Conservation (phyloP, 2,888 invertebrate genomes). For the Callosobruchus maculatus region DNA sequence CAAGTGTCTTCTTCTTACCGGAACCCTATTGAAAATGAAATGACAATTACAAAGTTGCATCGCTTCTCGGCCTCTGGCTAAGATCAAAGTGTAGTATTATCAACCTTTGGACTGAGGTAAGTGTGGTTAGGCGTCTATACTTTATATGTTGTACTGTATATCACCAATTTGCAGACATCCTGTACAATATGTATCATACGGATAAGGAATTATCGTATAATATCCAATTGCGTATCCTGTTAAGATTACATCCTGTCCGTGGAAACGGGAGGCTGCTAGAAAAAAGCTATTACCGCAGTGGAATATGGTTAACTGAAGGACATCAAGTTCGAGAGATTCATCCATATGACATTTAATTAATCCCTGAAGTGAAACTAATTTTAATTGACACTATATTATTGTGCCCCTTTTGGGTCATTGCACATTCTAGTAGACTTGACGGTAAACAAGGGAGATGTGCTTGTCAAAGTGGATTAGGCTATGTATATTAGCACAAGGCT, state of each 20-base stretch:
- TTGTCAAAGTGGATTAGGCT: neutral
- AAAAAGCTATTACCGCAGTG: neutral
- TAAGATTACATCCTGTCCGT: neutral
- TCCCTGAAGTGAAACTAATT: neutral
- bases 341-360: neutral
- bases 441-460: neutral
- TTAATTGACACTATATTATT: neutral
- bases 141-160: too few species aligned
- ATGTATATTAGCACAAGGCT: neutral
- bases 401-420: neutral
- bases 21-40: too few species aligned
- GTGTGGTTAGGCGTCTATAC: too few species aligned
- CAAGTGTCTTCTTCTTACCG: too few species aligned
- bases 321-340: neutral
- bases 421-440: neutral
- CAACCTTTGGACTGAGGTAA: too few species aligned
- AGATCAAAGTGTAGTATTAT: too few species aligned
- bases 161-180: too few species aligned
- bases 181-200: too few species aligned
- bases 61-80: too few species aligned
- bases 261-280: neutral
- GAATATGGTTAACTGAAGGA: neutral
- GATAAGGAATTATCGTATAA: neutral
- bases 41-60: too few species aligned
- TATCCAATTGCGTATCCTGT: neutral